Base-by-base conservation (phyloP, 2,797 vertebrate genomes). In the Sparidentex hasta region DNA sequence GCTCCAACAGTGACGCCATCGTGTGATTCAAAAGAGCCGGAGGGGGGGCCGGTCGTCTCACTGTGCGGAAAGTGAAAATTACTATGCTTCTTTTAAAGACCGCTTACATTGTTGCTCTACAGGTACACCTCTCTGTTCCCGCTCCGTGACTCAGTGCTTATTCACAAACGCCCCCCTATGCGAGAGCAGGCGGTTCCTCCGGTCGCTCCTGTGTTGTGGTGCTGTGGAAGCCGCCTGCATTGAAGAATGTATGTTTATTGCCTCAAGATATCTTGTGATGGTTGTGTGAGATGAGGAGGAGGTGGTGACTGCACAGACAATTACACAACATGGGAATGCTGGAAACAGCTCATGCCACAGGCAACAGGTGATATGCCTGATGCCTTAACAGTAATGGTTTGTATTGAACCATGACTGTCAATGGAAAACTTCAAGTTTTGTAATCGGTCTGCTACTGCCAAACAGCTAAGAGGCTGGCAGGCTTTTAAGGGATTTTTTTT, bases 21-120 rank as follows among this genome's bases (percentile, higher is more conserved):
- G 65, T 71, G 74, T 89, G 92, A 90, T 88, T 90, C 82, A 88
- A 82, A 33, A 88, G 74, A 78, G 76, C 80, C 70, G 11, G 65
- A 65, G 73, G 81, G 73, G 73, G 73, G 66, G 58, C 43, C 18
- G 38, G 41, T 25, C 3, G 85, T 88, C 84, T 88, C 56, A 4
- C 72, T 84, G 50, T 2, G 21, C 64, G 74, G 85, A 91, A 92
- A 92, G 91, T 92, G 90, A 93, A 92, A 92, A 91, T 87, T 85
- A 87, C 89, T 68, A 63, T 85, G 63, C 67, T 88, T 8, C 67
- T 81, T 73, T 69, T 80, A 80, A 85, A 86, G 82, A 84, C 50
- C 3, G 14, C 73, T 87, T 83, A 43, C 82, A 79, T 84, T 92
- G 90, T 87, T 85, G 66, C 83, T 65, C 29, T 58, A 48, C 89